Percentiles rank a stretch among this genome's conserved stretches.
These are phyloP conservation scores for Diachasma alloeum DNA, from an alignment of 1,140 invertebrate genomes.

Conservation along the genomic window DNA sequence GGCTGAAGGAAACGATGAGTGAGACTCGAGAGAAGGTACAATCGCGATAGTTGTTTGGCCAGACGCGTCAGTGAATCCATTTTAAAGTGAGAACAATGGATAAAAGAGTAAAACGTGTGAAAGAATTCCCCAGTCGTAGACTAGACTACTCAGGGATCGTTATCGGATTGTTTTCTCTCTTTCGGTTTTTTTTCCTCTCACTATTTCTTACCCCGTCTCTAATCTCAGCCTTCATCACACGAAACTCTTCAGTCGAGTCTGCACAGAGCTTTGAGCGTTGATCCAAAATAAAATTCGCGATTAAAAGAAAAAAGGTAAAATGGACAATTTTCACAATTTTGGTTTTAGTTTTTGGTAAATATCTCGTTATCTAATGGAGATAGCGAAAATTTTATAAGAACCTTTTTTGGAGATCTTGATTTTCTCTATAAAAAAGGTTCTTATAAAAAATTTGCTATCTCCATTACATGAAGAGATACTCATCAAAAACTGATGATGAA, in stretches of 20 bases:
- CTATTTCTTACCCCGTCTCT: background rate
- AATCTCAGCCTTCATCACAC: background rate
- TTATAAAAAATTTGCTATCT: background rate
- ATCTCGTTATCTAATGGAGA: background rate
- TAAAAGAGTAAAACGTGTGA: slow-evolving; percentile 30
- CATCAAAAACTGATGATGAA: background rate
- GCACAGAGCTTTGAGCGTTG: no score
- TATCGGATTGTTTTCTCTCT: background rate
- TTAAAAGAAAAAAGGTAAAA: no score
- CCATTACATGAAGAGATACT: background rate
- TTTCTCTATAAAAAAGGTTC: background rate
- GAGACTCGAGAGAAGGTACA: background rate
- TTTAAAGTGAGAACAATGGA: slow-evolving; percentile 19
- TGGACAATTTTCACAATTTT: no score
- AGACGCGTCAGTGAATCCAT: background rate
- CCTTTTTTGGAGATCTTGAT: background rate
- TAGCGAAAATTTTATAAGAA: background rate
- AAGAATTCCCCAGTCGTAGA: background rate
- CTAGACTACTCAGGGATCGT: background rate
- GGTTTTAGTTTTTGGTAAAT: background rate
- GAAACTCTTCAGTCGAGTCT: background rate
- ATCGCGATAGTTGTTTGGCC: slow-evolving; percentile 17
- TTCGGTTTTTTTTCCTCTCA: background rate
- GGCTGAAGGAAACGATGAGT: slow-evolving; percentile 2
- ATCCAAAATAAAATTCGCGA: no score